phyloP scores from a whole-genome alignment of 1,140 invertebrate species.

The Metaphire vulgaris region DNA sequence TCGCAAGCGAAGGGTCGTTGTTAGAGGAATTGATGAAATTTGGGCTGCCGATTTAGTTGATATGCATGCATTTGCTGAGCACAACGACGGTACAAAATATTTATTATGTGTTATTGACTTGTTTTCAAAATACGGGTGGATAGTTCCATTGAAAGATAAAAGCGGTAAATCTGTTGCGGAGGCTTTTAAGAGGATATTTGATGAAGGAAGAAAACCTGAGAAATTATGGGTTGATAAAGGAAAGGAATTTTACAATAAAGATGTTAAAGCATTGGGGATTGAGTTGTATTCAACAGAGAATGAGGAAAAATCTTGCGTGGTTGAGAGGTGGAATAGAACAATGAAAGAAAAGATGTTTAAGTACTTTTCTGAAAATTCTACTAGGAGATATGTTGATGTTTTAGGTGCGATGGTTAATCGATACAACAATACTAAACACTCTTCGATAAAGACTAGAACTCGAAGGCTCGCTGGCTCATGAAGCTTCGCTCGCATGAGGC shows the following conservation, averaged over 20 bases:
- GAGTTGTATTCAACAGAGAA: constrained; percentile 26
- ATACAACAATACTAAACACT: constrained; percentile 18
- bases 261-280: constrained; percentile 13
- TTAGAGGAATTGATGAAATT: constrained; percentile 27
- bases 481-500: no score
- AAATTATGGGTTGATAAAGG: constrained; percentile 30
- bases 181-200: constrained; percentile 3
- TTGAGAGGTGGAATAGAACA: constrained; percentile 12
- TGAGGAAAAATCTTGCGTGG: constrained; percentile 26
- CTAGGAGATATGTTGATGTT: constrained; percentile 10
- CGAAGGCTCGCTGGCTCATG: no score
- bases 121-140: constrained; percentile 24
- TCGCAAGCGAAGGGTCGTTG: constrained; percentile 2
- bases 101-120: constrained; percentile 22
- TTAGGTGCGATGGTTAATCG: constrained; percentile 1
- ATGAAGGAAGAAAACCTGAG: constrained; percentile 5
- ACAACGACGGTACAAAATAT: constrained; percentile 9
- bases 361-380: constrained; percentile 16
- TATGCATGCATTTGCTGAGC: constrained; percentile 21
- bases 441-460: constrained; percentile 18
- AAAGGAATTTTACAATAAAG: constrained; percentile 31
- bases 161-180: constrained; percentile 5
- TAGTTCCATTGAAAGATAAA: constrained; percentile 25
- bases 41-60: constrained; percentile 31
- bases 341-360: constrained; percentile 12